Conservation (phyloP, 2,888 invertebrate species). For the Elmis aenea region DNA sequence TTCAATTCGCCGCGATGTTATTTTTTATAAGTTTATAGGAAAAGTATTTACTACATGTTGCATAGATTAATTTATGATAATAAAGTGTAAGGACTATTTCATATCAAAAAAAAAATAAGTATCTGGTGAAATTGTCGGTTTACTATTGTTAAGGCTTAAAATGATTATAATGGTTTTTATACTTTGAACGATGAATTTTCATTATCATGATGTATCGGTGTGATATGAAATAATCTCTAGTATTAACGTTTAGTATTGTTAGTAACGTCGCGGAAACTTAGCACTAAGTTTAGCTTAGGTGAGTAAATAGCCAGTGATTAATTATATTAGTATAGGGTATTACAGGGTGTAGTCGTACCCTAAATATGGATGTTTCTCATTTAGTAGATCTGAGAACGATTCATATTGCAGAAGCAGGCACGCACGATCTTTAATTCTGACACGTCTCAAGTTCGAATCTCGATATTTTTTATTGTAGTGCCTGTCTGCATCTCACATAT, state of each 20-base stretch:
- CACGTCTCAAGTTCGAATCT: too few species aligned
- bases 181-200: too few species aligned
- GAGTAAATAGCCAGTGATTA: conserved; percentile 45
- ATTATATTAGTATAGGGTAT: conserved; percentile 39
- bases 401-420: conserved; percentile 23
- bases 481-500: conserved; percentile 18
- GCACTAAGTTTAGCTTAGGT: conserved; percentile 23
- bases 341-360: conserved; percentile 49
- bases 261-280: conserved; percentile 39
- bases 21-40: conserved; percentile 45
- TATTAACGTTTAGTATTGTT: conserved; percentile 41
- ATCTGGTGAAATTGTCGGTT: too few species aligned
- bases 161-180: too few species aligned
- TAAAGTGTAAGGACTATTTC: conserved; percentile 19
- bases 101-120: conserved; percentile 12
- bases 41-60: conserved; percentile 34
- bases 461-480: conserved; percentile 1
- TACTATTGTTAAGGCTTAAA: too few species aligned
- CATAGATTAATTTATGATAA: conserved; percentile 21
- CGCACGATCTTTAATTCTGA: conserved; percentile 1
- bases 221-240: conserved; percentile 26
- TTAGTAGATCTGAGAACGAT: conserved; percentile 24
- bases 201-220: too few species aligned
- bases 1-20: conserved; percentile 38
- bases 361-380: conserved; percentile 34